Conservation (phyloP, 2,113 vertebrate genomes). For the Mormoops blainvillei region DNA sequence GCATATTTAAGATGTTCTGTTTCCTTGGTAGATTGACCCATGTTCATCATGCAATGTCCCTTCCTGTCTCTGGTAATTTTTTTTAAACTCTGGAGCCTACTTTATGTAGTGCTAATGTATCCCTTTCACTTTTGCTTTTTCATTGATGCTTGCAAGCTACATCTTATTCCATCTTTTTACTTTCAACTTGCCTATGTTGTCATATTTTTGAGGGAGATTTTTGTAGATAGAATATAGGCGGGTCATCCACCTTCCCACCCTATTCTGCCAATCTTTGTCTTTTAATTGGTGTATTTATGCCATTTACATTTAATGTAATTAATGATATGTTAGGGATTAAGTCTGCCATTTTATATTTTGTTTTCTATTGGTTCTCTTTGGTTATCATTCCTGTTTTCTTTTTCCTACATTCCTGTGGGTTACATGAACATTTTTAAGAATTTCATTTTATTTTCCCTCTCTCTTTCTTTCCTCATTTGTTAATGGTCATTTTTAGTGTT, state of each 20-base stretch:
- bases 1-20: background rate
- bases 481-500: background rate
- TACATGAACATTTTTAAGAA: background rate
- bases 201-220: background rate
- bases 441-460: background rate
- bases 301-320: background rate
- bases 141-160: background rate
- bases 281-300: background rate
- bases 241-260: background rate
- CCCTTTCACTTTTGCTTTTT: background rate
- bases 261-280: background rate
- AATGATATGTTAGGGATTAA: background rate
- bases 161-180: too few species aligned
- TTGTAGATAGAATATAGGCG: background rate
- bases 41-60: background rate
- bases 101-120: background rate
- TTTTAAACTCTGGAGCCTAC: background rate
- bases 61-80: background rate
- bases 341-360: background rate
- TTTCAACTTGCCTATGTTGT: background rate
- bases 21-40: background rate
- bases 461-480: background rate
- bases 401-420: background rate
- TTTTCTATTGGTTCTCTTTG: background rate
- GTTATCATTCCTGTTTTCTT: background rate